A percentile compares a stretch with the other conserved stretches of the same genome.
phyloP scores from a whole-genome alignment of 1,140 invertebrate species.

The Philopotamus ludificatus region DNA sequence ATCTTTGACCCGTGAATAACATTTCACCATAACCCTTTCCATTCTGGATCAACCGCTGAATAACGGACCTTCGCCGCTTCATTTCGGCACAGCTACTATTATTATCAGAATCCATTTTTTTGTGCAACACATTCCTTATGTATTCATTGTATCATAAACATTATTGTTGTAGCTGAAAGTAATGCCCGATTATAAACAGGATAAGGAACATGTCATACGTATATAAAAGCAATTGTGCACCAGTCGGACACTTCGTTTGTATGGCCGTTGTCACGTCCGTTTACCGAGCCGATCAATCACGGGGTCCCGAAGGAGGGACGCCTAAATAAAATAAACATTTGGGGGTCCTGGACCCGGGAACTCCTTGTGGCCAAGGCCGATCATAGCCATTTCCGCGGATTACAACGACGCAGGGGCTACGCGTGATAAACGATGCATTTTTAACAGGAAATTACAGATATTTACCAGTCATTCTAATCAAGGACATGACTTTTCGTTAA shows the following conservation, averaged over 20 bases:
- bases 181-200: conserved; percentile 39
- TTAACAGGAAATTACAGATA: neutral
- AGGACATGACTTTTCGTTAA: too few species aligned
- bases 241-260: conserved; percentile 35
- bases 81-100: conserved; percentile 12
- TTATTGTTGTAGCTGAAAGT: conserved; percentile 33
- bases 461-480: too few species aligned
- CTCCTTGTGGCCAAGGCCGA: neutral
- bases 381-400: too few species aligned
- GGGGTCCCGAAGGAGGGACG: conserved; percentile 24
- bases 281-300: conserved; percentile 39
- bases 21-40: conserved; percentile 35
- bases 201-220: conserved; percentile 32
- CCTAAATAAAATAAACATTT: conserved; percentile 40
- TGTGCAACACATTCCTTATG: conserved; percentile 17
- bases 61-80: conserved; percentile 14
- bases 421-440: neutral
- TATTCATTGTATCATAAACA: conserved; percentile 30
- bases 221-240: conserved; percentile 21
- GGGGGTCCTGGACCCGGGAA: neutral
- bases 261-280: conserved; percentile 34
- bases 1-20: conserved; percentile 31
- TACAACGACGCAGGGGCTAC: too few species aligned
- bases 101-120: too few species aligned
- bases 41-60: neutral